phyloP scores from a whole-genome alignment of 2,113 vertebrate species.

The Naja naja region DNA sequence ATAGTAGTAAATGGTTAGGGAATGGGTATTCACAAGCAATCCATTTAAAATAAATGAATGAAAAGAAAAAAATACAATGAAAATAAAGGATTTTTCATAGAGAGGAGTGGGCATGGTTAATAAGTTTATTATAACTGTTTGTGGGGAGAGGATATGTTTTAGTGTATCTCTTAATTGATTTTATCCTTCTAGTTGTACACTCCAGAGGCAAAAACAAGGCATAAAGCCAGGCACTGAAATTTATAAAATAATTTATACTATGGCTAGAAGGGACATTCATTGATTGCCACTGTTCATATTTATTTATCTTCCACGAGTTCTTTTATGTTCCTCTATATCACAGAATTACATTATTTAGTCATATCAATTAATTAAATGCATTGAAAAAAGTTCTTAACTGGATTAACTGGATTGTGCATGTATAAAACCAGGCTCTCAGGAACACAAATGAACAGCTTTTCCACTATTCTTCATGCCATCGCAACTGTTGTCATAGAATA shows the following conservation, averaged over 20 bases:
- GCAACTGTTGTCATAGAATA: neutral
- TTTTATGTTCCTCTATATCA: constrained; percentile 40
- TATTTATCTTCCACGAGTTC: constrained; percentile 53
- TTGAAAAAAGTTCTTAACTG: neutral
- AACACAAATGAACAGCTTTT: neutral
- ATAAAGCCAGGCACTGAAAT: constrained; percentile 31
- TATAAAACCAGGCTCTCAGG: neutral
- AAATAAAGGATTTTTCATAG: constrained; percentile 14
- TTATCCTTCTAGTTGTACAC: constrained; percentile 25
- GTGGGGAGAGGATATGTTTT: constrained; percentile 29
- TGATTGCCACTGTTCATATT: constrained; percentile 36
- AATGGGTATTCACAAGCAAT: neutral
- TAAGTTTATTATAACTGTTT: constrained; percentile 22
- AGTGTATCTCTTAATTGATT: constrained; percentile 24
- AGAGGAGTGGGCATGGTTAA: constrained; percentile 4
- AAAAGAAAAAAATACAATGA: neutral
- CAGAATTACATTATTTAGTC: constrained; percentile 38
- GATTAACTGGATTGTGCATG: neutral
- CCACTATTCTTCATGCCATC: neutral
- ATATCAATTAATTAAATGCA: constrained; percentile 52
- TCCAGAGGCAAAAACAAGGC: constrained; percentile 28
- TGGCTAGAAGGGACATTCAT: constrained; percentile 24
- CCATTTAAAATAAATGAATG: neutral
- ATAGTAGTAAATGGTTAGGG: neutral
- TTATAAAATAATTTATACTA: constrained; percentile 40